Conservation (phyloP, 1,140 invertebrate species). For the Tetramorium simillimum region DNA sequence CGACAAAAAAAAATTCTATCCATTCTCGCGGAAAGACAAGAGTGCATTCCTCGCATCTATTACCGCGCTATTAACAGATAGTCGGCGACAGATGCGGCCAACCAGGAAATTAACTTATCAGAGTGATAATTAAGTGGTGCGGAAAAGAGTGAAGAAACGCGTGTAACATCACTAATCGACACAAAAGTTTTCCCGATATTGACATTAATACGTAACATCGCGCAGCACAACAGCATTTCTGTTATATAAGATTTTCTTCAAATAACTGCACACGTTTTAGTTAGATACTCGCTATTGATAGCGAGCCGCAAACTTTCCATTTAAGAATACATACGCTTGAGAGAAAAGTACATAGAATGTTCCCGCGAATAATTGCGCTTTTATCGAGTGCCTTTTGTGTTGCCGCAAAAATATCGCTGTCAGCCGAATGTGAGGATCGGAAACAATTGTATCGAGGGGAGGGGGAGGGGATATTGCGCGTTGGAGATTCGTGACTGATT, state of each 20-base stretch:
- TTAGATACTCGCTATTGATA: conserved; percentile 2
- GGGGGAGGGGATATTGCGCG: neutral
- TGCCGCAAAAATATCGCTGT: neutral
- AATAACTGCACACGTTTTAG: conserved; percentile 1
- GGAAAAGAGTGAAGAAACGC: neutral
- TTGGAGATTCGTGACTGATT: neutral
- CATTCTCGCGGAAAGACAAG: neutral
- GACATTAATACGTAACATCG: conserved; percentile 26
- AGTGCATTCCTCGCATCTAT: conserved; percentile 30
- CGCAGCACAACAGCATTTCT: neutral
- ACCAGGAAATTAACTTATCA: conserved; percentile 6
- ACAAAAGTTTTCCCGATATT: neutral
- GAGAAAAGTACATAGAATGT: conserved; percentile 1
- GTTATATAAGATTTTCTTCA: conserved; percentile 14
- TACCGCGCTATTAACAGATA: conserved; percentile 13
- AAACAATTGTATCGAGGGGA: neutral
- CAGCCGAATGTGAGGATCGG: neutral
- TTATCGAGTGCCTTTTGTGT: neutral
- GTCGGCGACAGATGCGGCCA: neutral
- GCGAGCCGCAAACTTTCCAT: conserved; percentile 1
- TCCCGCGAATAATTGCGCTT: neutral
- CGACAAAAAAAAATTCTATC: conserved; percentile 10
- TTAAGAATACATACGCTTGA: neutral
- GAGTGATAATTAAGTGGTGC: conserved; percentile 17
- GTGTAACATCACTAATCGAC: neutral